Conservation (phyloP, 92 coral and sea anemone genomes). For the Bergia sp. region DNA sequence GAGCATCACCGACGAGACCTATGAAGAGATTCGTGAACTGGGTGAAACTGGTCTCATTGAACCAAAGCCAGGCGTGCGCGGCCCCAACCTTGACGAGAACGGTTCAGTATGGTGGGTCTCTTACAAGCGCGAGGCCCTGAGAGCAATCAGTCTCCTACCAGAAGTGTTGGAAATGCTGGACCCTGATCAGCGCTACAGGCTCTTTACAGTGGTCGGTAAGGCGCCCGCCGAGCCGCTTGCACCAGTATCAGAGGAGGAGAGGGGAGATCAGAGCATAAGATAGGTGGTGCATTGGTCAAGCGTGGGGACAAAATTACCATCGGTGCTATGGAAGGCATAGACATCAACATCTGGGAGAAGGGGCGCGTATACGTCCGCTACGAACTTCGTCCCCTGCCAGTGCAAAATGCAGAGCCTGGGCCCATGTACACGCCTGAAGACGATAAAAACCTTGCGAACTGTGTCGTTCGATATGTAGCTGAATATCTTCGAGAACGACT, state of each 20-base stretch:
- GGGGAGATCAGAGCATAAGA: constrained; percentile 5
- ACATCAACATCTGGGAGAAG: not conserved
- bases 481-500: constrained; percentile 33
- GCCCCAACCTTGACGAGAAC: not conserved
- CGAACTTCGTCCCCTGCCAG: constrained; percentile 35
- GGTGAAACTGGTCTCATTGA: not conserved
- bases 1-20: constrained; percentile 14
- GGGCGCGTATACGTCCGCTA: constrained; percentile 17
- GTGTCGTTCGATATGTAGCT: constrained; percentile 6
- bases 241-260: not conserved
- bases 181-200: constrained; percentile 27
- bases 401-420: not conserved
- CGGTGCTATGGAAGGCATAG: constrained; percentile 16
- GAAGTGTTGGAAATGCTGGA: constrained; percentile 35
- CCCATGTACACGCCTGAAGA: constrained; percentile 6
- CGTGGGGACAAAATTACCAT: constrained; percentile 12
- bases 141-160: not conserved
- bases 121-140: not conserved
- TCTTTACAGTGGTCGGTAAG: constrained; percentile 36
- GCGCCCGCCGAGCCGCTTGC: not conserved
- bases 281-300: not conserved
- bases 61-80: constrained; percentile 17
- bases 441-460: not conserved
- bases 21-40: constrained; percentile 25
- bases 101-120: constrained; percentile 11